Evolutionary conservation across 2,113 vertebrate species (phyloP).

Genomic region (Kryptolebias marmoratus): DNA sequence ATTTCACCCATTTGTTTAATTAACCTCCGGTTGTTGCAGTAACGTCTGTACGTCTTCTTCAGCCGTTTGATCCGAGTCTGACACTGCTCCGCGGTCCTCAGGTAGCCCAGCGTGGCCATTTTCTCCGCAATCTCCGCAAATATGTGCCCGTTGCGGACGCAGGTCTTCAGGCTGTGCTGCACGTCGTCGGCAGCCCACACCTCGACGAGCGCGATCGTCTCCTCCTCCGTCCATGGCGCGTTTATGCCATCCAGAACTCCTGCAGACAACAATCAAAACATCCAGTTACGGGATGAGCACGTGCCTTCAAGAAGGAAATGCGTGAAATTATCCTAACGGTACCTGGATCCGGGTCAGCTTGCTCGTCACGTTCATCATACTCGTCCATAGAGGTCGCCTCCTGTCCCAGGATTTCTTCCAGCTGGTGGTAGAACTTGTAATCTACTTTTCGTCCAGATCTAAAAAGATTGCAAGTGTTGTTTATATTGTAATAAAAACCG

Average conservation of each 20-base stretch:
- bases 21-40: conserved; percentile 68
- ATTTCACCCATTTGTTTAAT: background rate
- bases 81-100: conserved; percentile 70
- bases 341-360: conserved; percentile 64
- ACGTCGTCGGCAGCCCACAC: conserved; percentile 71
- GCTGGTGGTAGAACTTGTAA: conserved; percentile 71
- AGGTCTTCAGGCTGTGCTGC: conserved; percentile 70
- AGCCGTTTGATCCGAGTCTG: conserved; percentile 69
- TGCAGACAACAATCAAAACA: background rate
- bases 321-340: background rate
- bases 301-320: background rate
- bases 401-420: conserved; percentile 71
- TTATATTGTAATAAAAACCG: background rate
- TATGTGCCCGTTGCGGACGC: conserved; percentile 70
- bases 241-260: conserved; percentile 31
- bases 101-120: conserved; percentile 55
- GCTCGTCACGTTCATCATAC: conserved; percentile 65
- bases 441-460: conserved; percentile 66
- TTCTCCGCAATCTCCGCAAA: conserved; percentile 62
- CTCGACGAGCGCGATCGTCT: conserved; percentile 67
- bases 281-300: too few relatives aligned
- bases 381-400: conserved; percentile 63
- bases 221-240: conserved; percentile 67
- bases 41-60: conserved; percentile 72
- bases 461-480: background rate